Evolutionary conservation across 2,888 invertebrate species (phyloP).

Genomic region (Acleris literana): DNA sequence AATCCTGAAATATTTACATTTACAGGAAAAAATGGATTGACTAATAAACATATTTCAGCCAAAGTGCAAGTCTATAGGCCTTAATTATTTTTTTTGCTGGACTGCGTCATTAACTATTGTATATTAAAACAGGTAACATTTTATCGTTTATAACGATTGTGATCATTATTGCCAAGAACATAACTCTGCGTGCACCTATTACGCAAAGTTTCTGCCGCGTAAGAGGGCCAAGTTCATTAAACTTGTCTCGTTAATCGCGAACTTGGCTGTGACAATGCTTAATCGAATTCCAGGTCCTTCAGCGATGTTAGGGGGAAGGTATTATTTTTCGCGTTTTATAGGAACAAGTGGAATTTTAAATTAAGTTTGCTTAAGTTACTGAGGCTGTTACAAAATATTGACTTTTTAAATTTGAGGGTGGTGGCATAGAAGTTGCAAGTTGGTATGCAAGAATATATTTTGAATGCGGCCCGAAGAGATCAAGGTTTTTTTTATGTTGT

Average conservation of each 20-base stretch:
- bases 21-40: no score
- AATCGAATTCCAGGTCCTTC: slow-evolving; percentile 33
- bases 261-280: slow-evolving; percentile 36
- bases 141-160: slow-evolving; percentile 1
- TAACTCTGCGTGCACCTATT: slow-evolving; percentile 18
- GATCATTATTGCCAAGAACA: slow-evolving; percentile 18
- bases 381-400: no score
- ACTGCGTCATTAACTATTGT: no score
- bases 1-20: no score
- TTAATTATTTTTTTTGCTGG: no score
- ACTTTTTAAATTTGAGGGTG: neutral
- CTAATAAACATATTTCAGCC: no score
- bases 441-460: no score
- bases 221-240: slow-evolving; percentile 34
- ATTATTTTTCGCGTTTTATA: slow-evolving; percentile 20
- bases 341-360: slow-evolving; percentile 21
- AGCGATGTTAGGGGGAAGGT: neutral
- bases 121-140: neutral
- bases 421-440: no score
- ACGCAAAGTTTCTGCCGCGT: slow-evolving; percentile 17
- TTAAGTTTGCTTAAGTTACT: neutral
- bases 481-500: no score
- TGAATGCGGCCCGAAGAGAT: no score
- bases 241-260: slow-evolving; percentile 37
- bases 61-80: no score